phyloP scores from a whole-genome alignment of 2,797 vertebrate species.

The Bradypodion ventrale region DNA sequence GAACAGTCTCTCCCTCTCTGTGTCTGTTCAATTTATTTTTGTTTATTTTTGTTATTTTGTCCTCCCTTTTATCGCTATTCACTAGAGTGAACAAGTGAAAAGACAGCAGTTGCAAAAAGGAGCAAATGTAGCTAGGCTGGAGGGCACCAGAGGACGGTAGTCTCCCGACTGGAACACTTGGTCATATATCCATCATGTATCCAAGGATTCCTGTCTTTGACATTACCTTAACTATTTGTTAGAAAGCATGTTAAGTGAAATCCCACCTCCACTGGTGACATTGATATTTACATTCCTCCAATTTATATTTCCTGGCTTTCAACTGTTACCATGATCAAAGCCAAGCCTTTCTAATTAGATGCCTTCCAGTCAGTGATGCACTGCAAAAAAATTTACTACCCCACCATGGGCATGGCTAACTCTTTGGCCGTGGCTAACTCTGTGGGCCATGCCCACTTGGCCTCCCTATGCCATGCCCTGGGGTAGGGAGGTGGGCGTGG shows the following conservation, averaged over 20 bases:
- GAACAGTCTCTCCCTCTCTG: background rate
- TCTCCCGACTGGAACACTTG: background rate
- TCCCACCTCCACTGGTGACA: conserved; percentile 30
- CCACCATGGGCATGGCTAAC: too few species aligned
- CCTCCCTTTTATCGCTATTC: background rate
- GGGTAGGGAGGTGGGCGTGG: too few species aligned
- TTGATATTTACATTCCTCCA: background rate
- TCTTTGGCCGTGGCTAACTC: too few species aligned
- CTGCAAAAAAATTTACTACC: too few species aligned
- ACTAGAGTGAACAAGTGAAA: background rate
- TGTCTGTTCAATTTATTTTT: background rate
- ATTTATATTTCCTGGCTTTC: conserved; percentile 49
- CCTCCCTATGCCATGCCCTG: too few species aligned
- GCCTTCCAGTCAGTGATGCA: conserved; percentile 26
- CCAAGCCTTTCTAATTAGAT: conserved; percentile 55
- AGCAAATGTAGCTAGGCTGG: background rate
- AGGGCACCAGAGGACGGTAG: background rate
- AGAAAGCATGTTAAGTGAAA: conserved; percentile 27
- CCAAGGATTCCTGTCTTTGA: background rate
- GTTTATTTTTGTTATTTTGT: too few species aligned
- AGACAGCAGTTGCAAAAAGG: background rate
- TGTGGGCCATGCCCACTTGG: too few species aligned
- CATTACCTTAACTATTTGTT: background rate
- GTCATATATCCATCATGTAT: background rate
- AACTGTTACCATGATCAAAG: conserved; percentile 48